A percentile compares a stretch with the other conserved stretches of the same genome.
Conservation (phyloP, 2,113 vertebrate genomes). For the Spizaetus ornatus region DNA sequence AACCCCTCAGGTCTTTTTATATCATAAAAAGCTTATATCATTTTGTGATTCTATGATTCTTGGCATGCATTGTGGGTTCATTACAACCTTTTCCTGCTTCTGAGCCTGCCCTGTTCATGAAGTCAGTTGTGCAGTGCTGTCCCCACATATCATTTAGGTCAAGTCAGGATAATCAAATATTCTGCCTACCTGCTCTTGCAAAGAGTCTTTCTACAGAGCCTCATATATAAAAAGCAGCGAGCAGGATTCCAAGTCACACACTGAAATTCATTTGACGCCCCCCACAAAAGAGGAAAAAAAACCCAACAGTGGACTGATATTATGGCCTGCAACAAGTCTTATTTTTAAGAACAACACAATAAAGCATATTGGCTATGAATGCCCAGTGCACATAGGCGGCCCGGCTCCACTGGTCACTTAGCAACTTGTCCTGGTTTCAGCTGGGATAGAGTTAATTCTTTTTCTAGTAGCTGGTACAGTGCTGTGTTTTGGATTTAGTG, state of each 20-base stretch:
- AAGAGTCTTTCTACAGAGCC: neutral
- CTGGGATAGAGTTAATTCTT: too few species aligned
- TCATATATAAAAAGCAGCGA: neutral
- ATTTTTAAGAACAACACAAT: neutral
- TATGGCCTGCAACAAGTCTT: neutral
- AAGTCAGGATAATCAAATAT: neutral
- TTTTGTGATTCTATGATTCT: neutral
- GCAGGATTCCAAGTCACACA: neutral
- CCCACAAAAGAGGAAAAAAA: neutral
- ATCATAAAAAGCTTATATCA: neutral
- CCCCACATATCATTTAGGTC: neutral
- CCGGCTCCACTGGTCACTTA: neutral
- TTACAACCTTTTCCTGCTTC: neutral
- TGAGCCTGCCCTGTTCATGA: neutral
- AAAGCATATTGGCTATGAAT: neutral
- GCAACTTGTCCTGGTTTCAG: neutral
- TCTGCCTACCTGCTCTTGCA: neutral
- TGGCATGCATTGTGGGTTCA: neutral
- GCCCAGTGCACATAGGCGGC: neutral
- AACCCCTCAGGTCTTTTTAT: neutral
- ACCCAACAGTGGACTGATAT: neutral
- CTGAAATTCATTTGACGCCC: neutral
- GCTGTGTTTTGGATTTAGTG: too few species aligned
- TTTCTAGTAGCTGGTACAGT: too few species aligned
- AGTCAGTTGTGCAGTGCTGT: neutral